These are phyloP conservation scores for Ranitomeya imitator DNA, from an alignment of 2,113 vertebrate genomes.

Conservation along the genomic window DNA sequence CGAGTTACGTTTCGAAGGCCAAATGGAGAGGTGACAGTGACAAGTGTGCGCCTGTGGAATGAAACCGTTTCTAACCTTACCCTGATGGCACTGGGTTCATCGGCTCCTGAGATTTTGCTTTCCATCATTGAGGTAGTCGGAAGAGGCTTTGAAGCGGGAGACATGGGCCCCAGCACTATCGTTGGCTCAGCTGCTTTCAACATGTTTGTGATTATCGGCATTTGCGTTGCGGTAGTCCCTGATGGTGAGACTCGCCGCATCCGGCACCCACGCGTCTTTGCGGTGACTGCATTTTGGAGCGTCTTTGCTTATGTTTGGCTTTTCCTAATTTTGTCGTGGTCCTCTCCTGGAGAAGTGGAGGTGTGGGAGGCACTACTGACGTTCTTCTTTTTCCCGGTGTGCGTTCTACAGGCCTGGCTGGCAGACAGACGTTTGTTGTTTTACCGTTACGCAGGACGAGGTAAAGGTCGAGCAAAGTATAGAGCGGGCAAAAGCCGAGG, in stretches of 20 bases:
- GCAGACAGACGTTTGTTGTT: constrained; percentile 81
- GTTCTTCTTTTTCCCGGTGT: constrained; percentile 82
- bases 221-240: constrained; percentile 81
- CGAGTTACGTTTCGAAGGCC: constrained; percentile 82
- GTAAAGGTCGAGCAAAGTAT: constrained; percentile 66
- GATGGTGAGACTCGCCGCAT: constrained; percentile 79
- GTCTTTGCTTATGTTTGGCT: constrained; percentile 85
- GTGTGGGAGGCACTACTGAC: constrained; percentile 84
- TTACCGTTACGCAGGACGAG: constrained; percentile 81
- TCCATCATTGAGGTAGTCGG: constrained; percentile 83
- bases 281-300: constrained; percentile 82
- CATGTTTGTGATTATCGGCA: constrained; percentile 85
- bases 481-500: constrained; percentile 77
- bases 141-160: constrained; percentile 77
- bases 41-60: constrained; percentile 83
- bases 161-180: constrained; percentile 83
- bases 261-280: constrained; percentile 82
- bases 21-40: constrained; percentile 79
- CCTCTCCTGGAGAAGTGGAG: constrained; percentile 77
- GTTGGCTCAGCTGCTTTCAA: constrained; percentile 85
- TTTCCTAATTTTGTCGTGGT: constrained; percentile 80
- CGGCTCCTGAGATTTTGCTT: constrained; percentile 82
- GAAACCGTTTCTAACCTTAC: constrained; percentile 86
- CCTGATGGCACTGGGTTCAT: constrained; percentile 83
- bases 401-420: constrained; percentile 82